Evolutionary conservation across 2,113 vertebrate species (phyloP).

Genomic region (Electrona antarctica): DNA sequence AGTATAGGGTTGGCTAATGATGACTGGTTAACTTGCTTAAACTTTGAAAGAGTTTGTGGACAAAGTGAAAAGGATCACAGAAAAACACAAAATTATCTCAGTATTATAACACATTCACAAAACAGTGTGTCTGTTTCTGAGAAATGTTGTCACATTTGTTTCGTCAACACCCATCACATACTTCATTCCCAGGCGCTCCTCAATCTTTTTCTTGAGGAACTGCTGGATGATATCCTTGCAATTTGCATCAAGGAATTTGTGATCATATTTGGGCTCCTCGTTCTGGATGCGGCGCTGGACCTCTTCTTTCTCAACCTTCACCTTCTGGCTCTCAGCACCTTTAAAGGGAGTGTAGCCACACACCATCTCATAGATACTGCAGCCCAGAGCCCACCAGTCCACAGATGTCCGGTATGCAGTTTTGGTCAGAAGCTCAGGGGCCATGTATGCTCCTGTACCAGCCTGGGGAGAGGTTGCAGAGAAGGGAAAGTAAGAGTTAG

Average conservation of each 20-base stretch:
- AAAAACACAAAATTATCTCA: no score
- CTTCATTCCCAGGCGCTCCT: conserved; percentile 90
- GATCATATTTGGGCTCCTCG: conserved; percentile 87
- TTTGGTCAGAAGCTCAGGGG: conserved; percentile 89
- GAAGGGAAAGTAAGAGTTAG: not conserved
- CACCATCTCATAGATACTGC: conserved; percentile 95
- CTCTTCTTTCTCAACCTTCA: conserved; percentile 90
- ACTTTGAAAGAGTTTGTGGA: no score
- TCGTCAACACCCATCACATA: conserved; percentile 61
- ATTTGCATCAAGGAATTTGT: conserved; percentile 85
- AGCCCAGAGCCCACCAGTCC: conserved; percentile 96
- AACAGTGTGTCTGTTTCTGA: no score
- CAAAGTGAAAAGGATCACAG: no score
- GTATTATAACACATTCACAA: no score
- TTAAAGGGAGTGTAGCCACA: conserved; percentile 92
- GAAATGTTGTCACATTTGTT: no score
- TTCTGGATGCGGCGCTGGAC: conserved; percentile 88
- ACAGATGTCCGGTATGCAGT: conserved; percentile 88
- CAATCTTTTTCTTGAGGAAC: conserved; percentile 89
- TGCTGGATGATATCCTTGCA: conserved; percentile 85
- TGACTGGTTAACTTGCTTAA: no score
- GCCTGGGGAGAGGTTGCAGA: conserved; percentile 74
- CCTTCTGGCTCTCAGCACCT: conserved; percentile 83
- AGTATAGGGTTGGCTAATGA: no score
- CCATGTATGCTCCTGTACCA: conserved; percentile 94